phyloP scores from a whole-genome alignment of 2,113 vertebrate species.

The Tragulus kanchil region DNA sequence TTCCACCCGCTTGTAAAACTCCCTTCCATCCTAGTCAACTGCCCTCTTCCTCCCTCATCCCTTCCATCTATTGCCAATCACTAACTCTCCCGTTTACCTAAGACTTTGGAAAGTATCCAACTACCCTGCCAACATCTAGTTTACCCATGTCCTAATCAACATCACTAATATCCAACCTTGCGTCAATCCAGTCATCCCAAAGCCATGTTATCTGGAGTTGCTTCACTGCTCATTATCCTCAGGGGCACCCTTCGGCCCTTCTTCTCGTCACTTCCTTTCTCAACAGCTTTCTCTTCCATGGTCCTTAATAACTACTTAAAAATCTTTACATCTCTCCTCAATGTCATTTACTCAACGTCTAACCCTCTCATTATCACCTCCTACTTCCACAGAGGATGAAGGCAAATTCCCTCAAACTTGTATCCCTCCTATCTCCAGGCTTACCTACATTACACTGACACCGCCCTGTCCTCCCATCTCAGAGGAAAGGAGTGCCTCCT shows the following conservation, averaged over 20 bases:
- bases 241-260: background rate
- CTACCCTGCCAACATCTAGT: background rate
- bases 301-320: background rate
- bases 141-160: background rate
- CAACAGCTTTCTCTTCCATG: background rate
- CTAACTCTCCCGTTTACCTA: background rate
- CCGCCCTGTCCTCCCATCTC: background rate
- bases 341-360: background rate
- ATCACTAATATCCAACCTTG: background rate
- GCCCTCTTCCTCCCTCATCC: background rate
- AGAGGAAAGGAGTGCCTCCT: background rate
- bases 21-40: background rate
- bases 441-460: background rate
- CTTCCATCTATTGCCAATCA: background rate
- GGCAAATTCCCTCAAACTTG: background rate
- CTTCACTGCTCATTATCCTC: background rate
- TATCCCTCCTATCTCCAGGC: background rate
- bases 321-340: background rate
- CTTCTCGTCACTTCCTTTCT: background rate
- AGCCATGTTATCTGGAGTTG: background rate
- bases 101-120: background rate
- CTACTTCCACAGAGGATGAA: background rate
- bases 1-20: background rate
- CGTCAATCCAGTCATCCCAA: background rate
- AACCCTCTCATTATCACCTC: constrained; percentile 9